Evolutionary conservation across 2,888 invertebrate genomes (phyloP).

Genomic region (Acheta domesticus): DNA sequence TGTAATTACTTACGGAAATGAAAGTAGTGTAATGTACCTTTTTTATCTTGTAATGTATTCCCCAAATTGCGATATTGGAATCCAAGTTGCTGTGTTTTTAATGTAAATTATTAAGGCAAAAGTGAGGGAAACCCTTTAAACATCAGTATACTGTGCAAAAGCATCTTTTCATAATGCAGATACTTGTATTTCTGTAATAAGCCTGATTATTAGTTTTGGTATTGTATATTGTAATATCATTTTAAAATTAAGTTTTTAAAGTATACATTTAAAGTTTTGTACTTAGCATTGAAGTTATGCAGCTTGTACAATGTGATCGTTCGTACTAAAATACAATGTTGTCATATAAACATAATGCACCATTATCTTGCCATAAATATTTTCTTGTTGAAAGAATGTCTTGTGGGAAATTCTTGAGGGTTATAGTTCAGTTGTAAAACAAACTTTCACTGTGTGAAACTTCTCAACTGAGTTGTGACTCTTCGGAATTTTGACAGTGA

Average conservation of each 20-base stretch:
- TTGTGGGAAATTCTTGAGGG: background rate
- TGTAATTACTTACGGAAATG: background rate
- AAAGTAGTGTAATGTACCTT: background rate
- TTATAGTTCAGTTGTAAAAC: background rate
- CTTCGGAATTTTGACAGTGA: background rate
- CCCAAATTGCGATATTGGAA: background rate
- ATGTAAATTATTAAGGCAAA: background rate
- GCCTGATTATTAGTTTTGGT: too few relatives aligned
- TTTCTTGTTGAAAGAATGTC: background rate
- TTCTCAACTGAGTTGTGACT: background rate
- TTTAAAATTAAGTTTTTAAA: background rate
- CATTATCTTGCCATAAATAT: background rate
- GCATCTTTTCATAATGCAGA: too few relatives aligned
- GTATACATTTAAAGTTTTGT: background rate
- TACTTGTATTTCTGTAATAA: too few relatives aligned
- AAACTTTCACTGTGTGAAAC: background rate
- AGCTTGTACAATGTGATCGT: background rate
- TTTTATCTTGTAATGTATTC: background rate
- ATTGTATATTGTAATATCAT: too few relatives aligned
- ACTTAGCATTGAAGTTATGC: background rate
- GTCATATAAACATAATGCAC: background rate
- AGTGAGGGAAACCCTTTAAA: too few relatives aligned
- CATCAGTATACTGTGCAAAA: too few relatives aligned
- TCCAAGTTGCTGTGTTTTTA: background rate
- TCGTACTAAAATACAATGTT: background rate